phyloP scores from a whole-genome alignment of 2,113 vertebrate species.

The Campylomormyrus numenius region DNA sequence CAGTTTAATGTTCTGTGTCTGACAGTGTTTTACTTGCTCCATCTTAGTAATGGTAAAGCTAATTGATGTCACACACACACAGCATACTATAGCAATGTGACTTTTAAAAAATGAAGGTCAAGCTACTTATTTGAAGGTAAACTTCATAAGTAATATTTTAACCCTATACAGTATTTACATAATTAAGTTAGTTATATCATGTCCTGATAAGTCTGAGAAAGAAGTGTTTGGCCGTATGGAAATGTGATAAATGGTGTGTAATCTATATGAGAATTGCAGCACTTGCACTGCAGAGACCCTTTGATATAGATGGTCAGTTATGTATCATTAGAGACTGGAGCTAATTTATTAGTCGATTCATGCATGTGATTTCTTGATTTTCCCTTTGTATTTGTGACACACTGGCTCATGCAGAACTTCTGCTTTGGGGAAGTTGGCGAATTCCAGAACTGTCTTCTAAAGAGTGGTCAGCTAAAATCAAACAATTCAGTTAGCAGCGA shows the following conservation, averaged over 20 bases:
- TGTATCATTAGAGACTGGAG: background rate
- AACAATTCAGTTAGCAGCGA: background rate
- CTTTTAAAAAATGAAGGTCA: background rate
- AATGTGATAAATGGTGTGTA: background rate
- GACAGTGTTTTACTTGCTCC: conserved; percentile 21
- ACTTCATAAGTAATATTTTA: background rate
- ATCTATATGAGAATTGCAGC: background rate
- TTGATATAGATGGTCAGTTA: background rate
- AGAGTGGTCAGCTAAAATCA: background rate
- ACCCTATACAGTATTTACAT: background rate
- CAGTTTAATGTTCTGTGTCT: conserved; percentile 47
- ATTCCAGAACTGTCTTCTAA: background rate
- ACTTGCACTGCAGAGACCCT: background rate
- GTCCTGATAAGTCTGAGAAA: background rate
- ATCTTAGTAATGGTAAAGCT: background rate
- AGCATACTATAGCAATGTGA: background rate
- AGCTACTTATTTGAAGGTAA: background rate
- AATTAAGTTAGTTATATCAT: background rate
- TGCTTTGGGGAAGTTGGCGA: too few relatives aligned
- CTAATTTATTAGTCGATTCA: background rate
- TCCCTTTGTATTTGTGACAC: background rate
- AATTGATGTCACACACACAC: background rate
- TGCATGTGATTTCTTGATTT: background rate
- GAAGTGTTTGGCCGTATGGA: background rate
- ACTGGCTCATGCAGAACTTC: background rate